A percentile compares a stretch with the other conserved stretches of the same genome.
Evolutionary conservation across 2,888 invertebrate genomes (phyloP).

Genomic region (Aporophyla lueneburgensis): DNA sequence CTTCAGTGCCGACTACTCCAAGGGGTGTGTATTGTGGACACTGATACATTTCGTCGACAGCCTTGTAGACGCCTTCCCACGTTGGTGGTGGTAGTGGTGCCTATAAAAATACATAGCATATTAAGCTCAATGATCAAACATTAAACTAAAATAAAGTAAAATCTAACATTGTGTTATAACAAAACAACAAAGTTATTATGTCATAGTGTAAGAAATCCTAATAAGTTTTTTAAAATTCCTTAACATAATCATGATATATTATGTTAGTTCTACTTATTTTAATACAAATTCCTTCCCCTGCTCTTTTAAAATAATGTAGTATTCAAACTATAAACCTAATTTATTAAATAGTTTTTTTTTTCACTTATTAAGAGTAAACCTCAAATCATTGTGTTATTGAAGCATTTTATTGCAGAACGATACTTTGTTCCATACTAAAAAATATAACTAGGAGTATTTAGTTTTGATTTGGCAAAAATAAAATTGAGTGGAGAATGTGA

Average conservation of each 20-base stretch:
- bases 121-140: not conserved
- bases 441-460: not conserved
- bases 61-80: constrained; percentile 81
- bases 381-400: constrained; percentile 11
- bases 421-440: not conserved
- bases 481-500: not conserved
- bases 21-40: constrained; percentile 70
- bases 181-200: constrained; percentile 32
- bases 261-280: not conserved
- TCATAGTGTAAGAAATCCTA: constrained; percentile 79
- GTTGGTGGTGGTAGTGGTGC: constrained; percentile 80
- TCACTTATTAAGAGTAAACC: not conserved
- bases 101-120: constrained; percentile 72
- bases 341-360: not conserved
- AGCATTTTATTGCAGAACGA: not conserved
- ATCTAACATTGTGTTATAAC: not conserved
- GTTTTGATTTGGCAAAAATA: not conserved
- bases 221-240: not conserved
- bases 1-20: constrained; percentile 75
- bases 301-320: not conserved
- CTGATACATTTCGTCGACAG: constrained; percentile 74
- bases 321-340: not conserved
- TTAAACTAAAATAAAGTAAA: not conserved
- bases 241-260: not conserved
- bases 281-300: not conserved